Evolutionary conservation across 2,888 invertebrate genomes (phyloP).

Genomic region (Synergus japonicus): DNA sequence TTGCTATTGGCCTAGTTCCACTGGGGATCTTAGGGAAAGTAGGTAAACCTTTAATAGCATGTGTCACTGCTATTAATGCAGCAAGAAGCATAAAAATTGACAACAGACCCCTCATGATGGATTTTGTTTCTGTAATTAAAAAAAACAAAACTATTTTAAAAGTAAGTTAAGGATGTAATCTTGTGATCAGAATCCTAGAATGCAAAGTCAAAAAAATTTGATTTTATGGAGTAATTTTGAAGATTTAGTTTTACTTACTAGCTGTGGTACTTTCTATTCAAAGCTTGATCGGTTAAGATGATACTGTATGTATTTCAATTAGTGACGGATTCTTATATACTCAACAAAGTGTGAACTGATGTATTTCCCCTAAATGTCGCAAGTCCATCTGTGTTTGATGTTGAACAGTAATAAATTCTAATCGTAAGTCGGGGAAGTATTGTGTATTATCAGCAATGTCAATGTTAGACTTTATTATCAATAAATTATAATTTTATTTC

Average conservation of each 20-base stretch:
- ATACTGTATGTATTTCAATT: not conserved
- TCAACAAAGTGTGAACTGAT: not conserved
- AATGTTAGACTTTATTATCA: no score
- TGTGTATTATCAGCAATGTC: no score
- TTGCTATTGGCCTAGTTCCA: conserved; percentile 30
- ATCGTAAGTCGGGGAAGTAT: no score
- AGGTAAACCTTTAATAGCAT: conserved; percentile 1
- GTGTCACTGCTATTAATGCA: not conserved
- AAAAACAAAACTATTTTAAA: not conserved
- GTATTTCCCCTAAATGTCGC: not conserved
- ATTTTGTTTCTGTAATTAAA: not conserved
- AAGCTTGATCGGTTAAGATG: no score
- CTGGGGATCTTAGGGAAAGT: conserved; percentile 46
- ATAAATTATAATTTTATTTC: no score
- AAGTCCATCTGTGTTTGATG: no score
- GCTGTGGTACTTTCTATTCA: not conserved
- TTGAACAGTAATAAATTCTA: no score
- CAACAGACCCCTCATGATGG: not conserved
- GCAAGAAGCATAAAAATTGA: not conserved
- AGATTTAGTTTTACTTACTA: not conserved
- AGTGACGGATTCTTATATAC: not conserved
- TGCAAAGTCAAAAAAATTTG: not conserved
- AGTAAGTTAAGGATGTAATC: no score
- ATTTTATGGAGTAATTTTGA: not conserved
- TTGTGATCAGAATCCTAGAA: not conserved